phyloP scores from a whole-genome alignment of 2,888 invertebrate genomes.

The Carterocephalus palaemon region DNA sequence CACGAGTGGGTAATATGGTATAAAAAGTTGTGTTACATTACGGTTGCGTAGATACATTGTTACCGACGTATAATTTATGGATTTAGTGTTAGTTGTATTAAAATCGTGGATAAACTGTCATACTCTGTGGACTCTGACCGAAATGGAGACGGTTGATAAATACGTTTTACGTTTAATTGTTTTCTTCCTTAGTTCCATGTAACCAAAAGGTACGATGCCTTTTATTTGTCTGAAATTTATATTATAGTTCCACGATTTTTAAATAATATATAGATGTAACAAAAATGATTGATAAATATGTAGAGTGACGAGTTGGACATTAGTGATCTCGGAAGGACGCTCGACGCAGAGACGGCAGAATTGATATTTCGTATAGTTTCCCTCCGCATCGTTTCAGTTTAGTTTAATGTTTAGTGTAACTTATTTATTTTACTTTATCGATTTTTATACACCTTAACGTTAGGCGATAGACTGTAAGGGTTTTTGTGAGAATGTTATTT shows the following conservation, averaged over 20 bases:
- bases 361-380: conserved; percentile 47
- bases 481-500: conserved; percentile 51
- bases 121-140: no score
- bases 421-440: conserved; percentile 73
- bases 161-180: no score
- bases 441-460: conserved; percentile 34
- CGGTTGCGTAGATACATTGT: not conserved
- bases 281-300: no score
- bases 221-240: no score
- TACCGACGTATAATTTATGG: conserved; percentile 1
- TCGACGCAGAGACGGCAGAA: conserved; percentile 32
- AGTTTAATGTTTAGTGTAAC: conserved; percentile 45
- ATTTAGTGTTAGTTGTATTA: conserved; percentile 3
- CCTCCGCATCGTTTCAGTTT: conserved; percentile 58
- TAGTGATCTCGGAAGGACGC: no score
- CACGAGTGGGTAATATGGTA: conserved; percentile 12
- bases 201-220: no score
- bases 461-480: conserved; percentile 41
- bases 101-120: conserved; percentile 12
- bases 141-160: no score
- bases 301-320: no score
- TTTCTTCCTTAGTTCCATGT: no score
- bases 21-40: not conserved
- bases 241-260: no score
- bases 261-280: no score